Conservation (phyloP, 2,113 vertebrate species). For the Prochilodus magdalenae region DNA sequence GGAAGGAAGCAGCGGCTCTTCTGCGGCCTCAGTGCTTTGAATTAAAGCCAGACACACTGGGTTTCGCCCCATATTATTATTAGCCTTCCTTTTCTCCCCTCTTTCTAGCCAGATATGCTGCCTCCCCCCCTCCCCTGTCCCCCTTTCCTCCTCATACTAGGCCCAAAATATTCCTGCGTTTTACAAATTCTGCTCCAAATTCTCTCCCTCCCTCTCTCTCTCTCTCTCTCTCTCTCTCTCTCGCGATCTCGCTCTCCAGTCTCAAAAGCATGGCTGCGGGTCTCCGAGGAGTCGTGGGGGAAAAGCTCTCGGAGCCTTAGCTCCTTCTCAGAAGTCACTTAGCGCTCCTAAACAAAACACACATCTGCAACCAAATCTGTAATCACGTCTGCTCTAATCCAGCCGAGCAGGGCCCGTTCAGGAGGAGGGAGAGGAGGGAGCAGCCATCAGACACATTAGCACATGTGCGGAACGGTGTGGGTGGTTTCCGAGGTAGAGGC, state of each 20-base stretch:
- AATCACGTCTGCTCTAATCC: constrained; percentile 52
- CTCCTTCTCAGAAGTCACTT: constrained; percentile 53
- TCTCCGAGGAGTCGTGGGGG: constrained; percentile 34
- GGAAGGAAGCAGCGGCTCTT: constrained; percentile 16
- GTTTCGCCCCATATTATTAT: constrained; percentile 39
- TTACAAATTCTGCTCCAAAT: constrained; percentile 51
- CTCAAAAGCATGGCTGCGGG: constrained; percentile 38
- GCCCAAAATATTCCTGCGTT: constrained; percentile 53
- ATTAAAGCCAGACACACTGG: constrained; percentile 60
- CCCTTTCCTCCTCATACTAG: constrained; percentile 28
- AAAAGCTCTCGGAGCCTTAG: constrained; percentile 33
- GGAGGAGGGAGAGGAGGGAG: background rate
- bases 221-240: constrained; percentile 18
- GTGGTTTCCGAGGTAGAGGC: background rate
- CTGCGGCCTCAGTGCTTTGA: constrained; percentile 51
- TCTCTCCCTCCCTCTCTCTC: background rate
- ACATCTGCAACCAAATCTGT: constrained; percentile 55
- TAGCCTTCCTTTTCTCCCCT: background rate
- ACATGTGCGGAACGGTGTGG: constrained; percentile 16
- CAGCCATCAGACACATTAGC: background rate
- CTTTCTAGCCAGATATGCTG: constrained; percentile 39
- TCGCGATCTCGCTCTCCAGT: constrained; percentile 7
- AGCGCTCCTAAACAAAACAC: constrained; percentile 52
- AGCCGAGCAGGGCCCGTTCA: constrained; percentile 29
- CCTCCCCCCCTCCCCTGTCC: too few species aligned